Evolutionary conservation across 2,797 vertebrate species (phyloP).

Genomic region (Pseudopleuronectes americanus): DNA sequence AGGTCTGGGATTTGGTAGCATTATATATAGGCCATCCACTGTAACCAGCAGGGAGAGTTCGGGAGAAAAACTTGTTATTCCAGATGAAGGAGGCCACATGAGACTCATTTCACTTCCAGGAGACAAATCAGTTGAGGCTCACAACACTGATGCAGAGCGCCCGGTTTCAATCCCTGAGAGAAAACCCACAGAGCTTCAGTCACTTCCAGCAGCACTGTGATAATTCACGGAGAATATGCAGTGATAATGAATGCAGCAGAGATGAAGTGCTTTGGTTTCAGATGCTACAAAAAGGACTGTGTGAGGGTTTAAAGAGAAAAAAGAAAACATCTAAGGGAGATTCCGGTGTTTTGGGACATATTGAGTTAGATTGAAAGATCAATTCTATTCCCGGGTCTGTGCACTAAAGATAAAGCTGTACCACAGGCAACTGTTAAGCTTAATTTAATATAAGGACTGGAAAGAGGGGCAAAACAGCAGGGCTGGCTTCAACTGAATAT

Average conservation of each 20-base stretch:
- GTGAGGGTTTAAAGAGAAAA: too few species aligned
- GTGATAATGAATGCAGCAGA: neutral
- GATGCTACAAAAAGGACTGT: neutral
- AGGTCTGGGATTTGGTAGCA: slow-evolving; percentile 31
- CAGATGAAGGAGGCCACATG: slow-evolving; percentile 34
- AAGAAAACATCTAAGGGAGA: too few species aligned
- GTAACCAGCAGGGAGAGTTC: slow-evolving; percentile 13
- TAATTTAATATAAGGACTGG: neutral
- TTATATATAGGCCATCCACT: slow-evolving; percentile 35
- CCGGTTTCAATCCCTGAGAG: neutral
- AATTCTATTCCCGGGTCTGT: neutral
- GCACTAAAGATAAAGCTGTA: neutral
- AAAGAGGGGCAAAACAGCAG: neutral
- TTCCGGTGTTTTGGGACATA: too few species aligned
- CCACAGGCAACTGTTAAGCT: neutral
- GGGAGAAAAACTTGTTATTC: slow-evolving; percentile 42
- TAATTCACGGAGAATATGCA: neutral
- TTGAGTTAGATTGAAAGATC: neutral
- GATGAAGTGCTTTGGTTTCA: neutral
- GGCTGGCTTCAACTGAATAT: neutral
- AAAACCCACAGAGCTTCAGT: neutral
- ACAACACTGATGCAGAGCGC: neutral
- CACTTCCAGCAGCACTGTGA: neutral
- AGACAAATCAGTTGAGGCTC: slow-evolving; percentile 6
- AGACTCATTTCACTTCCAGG: slow-evolving; percentile 33